phyloP scores from a whole-genome alignment of 2,113 vertebrate genomes.

The Platycercus adscitus region DNA sequence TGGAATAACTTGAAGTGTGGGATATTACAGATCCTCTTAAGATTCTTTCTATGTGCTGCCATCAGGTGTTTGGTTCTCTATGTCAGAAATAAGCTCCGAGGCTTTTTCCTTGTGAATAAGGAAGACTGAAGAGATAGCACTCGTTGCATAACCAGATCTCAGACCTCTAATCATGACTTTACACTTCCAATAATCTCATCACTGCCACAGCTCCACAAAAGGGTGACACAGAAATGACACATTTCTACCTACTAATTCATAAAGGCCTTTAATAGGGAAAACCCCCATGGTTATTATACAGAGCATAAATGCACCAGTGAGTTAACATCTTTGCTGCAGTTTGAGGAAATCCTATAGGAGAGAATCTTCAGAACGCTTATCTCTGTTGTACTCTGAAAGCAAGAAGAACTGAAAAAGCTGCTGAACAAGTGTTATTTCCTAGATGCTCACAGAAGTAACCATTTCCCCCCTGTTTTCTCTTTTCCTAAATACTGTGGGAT shows the following conservation, averaged over 20 bases:
- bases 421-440: not conserved
- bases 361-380: not conserved
- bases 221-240: fast-evolving
- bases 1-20: not conserved
- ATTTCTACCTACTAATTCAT: not conserved
- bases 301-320: not conserved
- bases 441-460: not conserved
- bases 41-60: conserved; percentile 38
- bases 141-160: not conserved
- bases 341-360: not conserved
- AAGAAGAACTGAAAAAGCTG: not conserved
- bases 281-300: not conserved
- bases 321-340: not conserved
- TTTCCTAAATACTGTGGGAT: not conserved
- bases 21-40: not conserved
- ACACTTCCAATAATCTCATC: not conserved
- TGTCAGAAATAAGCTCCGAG: not conserved
- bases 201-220: not conserved
- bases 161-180: not conserved
- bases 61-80: conserved; percentile 23
- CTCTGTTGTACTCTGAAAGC: not conserved
- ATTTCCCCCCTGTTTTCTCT: not conserved
- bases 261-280: not conserved
- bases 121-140: not conserved
- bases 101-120: not conserved